Percentiles rank a stretch among this genome's conserved stretches.
Evolutionary conservation across 2,888 invertebrate species (phyloP).

Genomic region (Pegoplata infirma): DNA sequence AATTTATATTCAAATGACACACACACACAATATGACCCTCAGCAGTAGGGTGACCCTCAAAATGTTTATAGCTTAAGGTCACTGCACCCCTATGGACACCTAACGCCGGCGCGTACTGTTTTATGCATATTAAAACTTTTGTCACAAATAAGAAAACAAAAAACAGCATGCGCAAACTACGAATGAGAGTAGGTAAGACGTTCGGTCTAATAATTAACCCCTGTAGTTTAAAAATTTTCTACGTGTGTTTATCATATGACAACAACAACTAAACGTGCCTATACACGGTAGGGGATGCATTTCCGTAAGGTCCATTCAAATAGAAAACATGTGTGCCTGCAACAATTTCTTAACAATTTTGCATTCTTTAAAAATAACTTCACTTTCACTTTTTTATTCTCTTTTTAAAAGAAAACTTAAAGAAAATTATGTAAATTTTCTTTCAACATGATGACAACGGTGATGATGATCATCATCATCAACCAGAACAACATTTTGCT

Average conservation of each 20-base stretch:
- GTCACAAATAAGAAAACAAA: not conserved
- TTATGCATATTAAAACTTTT: not conserved
- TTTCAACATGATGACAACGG: not conserved
- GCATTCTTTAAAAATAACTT: slow-evolving; percentile 52
- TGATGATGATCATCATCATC: slow-evolving; percentile 9
- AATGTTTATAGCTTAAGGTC: slow-evolving; percentile 46
- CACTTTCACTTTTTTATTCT: slow-evolving; percentile 55
- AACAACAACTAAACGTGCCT: slow-evolving; percentile 34
- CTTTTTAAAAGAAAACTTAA: slow-evolving; percentile 7
- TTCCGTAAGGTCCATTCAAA: slow-evolving; percentile 29
- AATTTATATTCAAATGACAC: slow-evolving; percentile 2
- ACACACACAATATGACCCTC: slow-evolving; percentile 34
- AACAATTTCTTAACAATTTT: slow-evolving; percentile 7
- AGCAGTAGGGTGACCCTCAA: slow-evolving; percentile 38
- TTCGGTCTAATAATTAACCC: slow-evolving; percentile 44
- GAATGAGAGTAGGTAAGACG: not conserved
- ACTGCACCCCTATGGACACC: slow-evolving; percentile 47
- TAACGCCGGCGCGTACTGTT: slow-evolving; percentile 18
- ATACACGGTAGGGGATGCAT: slow-evolving; percentile 13
- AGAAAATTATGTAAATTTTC: slow-evolving; percentile 56
- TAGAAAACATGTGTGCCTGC: slow-evolving; percentile 5
- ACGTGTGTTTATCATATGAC: slow-evolving; percentile 21
- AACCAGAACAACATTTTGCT: slow-evolving; percentile 15
- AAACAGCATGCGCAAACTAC: slow-evolving; percentile 26
- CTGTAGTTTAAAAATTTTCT: slow-evolving; percentile 13